Evolutionary conservation across 2,113 vertebrate species (phyloP).

Genomic region (Clinocottus analis): DNA sequence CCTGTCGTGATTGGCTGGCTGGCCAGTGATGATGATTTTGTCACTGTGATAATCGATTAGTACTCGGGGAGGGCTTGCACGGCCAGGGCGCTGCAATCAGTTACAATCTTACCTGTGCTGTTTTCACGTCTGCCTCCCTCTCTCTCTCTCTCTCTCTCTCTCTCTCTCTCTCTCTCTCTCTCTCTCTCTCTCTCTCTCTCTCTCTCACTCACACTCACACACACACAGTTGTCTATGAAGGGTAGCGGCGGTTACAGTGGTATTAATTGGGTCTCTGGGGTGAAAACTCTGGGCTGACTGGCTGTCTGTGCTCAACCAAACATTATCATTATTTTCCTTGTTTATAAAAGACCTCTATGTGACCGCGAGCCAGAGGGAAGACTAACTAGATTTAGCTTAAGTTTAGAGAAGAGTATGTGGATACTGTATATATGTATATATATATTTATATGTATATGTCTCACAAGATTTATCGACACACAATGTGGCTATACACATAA

Average conservation of each 20-base stretch:
- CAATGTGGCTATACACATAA: not conserved
- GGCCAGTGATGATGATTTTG: constrained; percentile 51
- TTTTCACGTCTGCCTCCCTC: constrained; percentile 35
- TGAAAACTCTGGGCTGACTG: constrained; percentile 60
- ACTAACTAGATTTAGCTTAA: constrained; percentile 36
- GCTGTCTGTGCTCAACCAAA: constrained; percentile 66
- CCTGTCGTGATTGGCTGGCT: constrained; percentile 29
- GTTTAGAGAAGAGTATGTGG: constrained; percentile 12
- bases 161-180: not conserved
- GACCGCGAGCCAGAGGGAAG: constrained; percentile 32
- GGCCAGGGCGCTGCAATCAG: constrained; percentile 35
- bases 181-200: constrained; percentile 14
- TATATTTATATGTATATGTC: not conserved
- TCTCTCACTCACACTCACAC: constrained; percentile 12
- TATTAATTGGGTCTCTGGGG: constrained; percentile 80
- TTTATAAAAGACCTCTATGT: constrained; percentile 57
- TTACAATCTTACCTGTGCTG: constrained; percentile 40
- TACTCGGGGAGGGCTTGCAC: constrained; percentile 30
- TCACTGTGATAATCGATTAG: constrained; percentile 43
- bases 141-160: not conserved
- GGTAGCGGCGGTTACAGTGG: constrained; percentile 66
- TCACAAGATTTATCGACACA: not conserved
- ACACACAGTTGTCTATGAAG: constrained; percentile 51
- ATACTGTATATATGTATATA: too few relatives aligned
- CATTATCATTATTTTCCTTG: constrained; percentile 65